Conservation (phyloP, 2,113 vertebrate species). For the Gopherus flavomarginatus region DNA sequence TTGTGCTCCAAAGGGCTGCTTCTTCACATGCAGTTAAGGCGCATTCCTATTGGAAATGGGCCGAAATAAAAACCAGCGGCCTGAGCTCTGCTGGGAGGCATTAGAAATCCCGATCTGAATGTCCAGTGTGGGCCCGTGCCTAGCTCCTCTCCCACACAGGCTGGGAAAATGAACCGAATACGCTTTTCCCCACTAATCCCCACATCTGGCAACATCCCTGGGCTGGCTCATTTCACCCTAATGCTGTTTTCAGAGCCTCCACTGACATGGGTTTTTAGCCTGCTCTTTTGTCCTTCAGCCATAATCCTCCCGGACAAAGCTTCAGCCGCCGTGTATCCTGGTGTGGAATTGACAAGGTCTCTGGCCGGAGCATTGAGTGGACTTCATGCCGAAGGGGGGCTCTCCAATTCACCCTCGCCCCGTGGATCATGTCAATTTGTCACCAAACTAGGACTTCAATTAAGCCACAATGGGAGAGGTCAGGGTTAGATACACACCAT, state of each 20-base stretch:
- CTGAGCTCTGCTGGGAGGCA: background rate
- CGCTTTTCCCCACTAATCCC: background rate
- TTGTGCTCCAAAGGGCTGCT: background rate
- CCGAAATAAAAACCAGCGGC: background rate
- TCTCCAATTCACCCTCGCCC: background rate
- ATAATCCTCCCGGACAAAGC: background rate
- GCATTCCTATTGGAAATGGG: background rate
- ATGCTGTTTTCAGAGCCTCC: background rate
- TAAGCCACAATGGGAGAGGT: conserved; percentile 57
- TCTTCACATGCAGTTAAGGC: background rate
- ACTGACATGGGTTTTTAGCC: background rate
- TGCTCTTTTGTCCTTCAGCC: background rate
- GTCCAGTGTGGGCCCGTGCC: no score
- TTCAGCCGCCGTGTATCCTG: background rate
- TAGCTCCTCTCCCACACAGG: background rate
- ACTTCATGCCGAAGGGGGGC: background rate
- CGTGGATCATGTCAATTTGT: conserved; percentile 69
- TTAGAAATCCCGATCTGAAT: background rate
- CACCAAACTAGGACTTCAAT: conserved; percentile 66
- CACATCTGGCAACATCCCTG: background rate
- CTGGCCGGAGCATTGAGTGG: background rate
- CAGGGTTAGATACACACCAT: conserved; percentile 71
- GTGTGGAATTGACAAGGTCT: background rate
- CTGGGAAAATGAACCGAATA: background rate
- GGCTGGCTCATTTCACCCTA: background rate